Base-by-base conservation (phyloP, 2,797 vertebrate species). In the Meda fulgida region DNA sequence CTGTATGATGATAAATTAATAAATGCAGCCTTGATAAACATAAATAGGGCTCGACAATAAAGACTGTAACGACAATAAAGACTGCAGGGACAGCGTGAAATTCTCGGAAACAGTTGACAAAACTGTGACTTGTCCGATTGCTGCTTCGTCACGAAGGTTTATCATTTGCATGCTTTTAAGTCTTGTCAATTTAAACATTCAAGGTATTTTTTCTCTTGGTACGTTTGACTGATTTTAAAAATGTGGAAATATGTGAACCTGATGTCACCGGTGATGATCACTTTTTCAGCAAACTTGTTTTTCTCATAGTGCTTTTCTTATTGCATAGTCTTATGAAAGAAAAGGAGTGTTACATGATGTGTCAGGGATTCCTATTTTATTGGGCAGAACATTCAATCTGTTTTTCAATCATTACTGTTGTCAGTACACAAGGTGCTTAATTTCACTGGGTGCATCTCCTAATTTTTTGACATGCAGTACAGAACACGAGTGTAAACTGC, bases 221-320 rank as follows among this genome's bases (percentile, higher is more conserved):
- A n/a, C 1, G 4, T 40, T 60, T 78, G 13, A 26, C 5, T n/a
- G 76, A 29, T 78, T 77, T 77, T 16, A 34, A 36, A n/a, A 80
- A 80, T 51, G 29, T 48, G 26, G 5, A 34, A 67, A 9, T 67
- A 23, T 34, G 43, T 51, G 63, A 51, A 80, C 58, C 26, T 26
- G 43, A 80, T 67, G 11, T 67, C 5, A 67, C 38, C 8, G 7
- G 75, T 38, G 36, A 40, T 38, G 21, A 9, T 40, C 7, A 63
- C 23, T 43, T 80, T 36, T 80, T n/a, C 63, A 80, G n/a, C 21
- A 67, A 67, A 69, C 38, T 43, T 78, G 40, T 40, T 67, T 43
- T 48, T 29, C 31, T n/a, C n/a, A n/a, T 31, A 31, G 3, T 31
- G 31, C 31, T 31, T 31, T 31, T 31, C 31, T 31, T 66, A 40